Base-by-base conservation (phyloP, 2,113 vertebrate genomes). In the Talpa occidentalis region DNA sequence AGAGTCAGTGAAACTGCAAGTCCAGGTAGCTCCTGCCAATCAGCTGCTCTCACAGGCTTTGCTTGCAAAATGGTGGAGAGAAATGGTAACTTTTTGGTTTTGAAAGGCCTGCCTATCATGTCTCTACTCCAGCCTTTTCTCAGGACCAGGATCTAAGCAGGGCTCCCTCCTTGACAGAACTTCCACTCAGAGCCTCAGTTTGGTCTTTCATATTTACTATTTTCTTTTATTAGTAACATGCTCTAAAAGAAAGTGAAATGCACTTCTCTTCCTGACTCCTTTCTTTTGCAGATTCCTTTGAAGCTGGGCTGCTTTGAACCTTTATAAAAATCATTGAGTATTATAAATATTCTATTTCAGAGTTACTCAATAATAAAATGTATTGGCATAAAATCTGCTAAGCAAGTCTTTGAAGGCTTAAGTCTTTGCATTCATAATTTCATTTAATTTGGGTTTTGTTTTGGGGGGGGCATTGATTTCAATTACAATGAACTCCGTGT, bases 181-280 rank as follows among this genome's bases (percentile, higher is more conserved):
- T 52, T 76, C 49, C 19, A 74, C 19, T 76, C 60, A 82, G 77
- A 88, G 42, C 12, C 32, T 22, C 24, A 37, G 54, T 85, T 72
- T 37, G 81, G 19, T n/a, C 40, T 86, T 35, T 86, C 15, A 15
- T 94, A 19, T 70, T 85, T 56, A 80, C n/a, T 64, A 56, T 40
- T 86, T 90, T 72, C 54, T 35, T 66, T 86, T 91, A 73, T 72
- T 19, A 42, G 35, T 69, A 91, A 73, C 73, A 28, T 59, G 80
- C 35, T 79, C 62, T 86, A 35, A 86, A 79, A 79, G 30, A 56
- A 62, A 82, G 11, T 88, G 10, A 60, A 76, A 88, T 44, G 47
- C 30, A 54, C 9, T 44, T 76, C 35, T 52, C 10, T n/a, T 4
- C 42, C n/a, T 44, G 19, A 3, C 14, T 88, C 35, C 30, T 59